These are phyloP conservation scores for Drosophila macrospina DNA, from an alignment of 2,888 invertebrate genomes.

Conservation along the genomic window DNA sequence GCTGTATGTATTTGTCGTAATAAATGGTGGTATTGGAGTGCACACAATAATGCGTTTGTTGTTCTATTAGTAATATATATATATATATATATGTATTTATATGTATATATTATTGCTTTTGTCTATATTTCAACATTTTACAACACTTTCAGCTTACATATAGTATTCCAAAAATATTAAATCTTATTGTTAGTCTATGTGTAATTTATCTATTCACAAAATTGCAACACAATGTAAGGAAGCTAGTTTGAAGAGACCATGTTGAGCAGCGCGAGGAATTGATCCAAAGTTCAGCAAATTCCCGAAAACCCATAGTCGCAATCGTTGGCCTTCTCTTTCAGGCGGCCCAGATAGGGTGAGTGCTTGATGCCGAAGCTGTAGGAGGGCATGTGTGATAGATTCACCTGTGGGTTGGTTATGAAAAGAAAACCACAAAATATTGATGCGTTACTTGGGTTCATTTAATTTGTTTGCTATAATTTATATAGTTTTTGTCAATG, in stretches of 20 bases:
- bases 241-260: slow-evolving; percentile 54
- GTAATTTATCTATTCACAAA: slow-evolving; percentile 29
- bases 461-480: slow-evolving; percentile 14
- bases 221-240: slow-evolving; percentile 54
- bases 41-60: slow-evolving; percentile 24
- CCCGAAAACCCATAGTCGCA: slow-evolving; percentile 81
- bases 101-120: slow-evolving; percentile 25
- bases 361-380: slow-evolving; percentile 95
- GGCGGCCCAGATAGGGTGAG: slow-evolving; percentile 90
- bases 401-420: slow-evolving; percentile 85
- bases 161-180: slow-evolving; percentile 57
- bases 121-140: slow-evolving; percentile 63
- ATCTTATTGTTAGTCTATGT: slow-evolving; percentile 65
- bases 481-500: neutral
- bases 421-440: neutral
- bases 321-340: slow-evolving; percentile 76
- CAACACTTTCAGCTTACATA: slow-evolving; percentile 66
- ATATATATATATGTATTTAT: slow-evolving; percentile 42
- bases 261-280: slow-evolving; percentile 56
- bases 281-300: slow-evolving; percentile 71
- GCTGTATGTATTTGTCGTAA: slow-evolving; percentile 41
- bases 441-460: neutral
- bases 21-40: slow-evolving; percentile 61
- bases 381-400: slow-evolving; percentile 88
- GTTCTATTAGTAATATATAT: slow-evolving; percentile 10